Conservation (phyloP, 1,140 invertebrate genomes). For the Drosophila orena region DNA sequence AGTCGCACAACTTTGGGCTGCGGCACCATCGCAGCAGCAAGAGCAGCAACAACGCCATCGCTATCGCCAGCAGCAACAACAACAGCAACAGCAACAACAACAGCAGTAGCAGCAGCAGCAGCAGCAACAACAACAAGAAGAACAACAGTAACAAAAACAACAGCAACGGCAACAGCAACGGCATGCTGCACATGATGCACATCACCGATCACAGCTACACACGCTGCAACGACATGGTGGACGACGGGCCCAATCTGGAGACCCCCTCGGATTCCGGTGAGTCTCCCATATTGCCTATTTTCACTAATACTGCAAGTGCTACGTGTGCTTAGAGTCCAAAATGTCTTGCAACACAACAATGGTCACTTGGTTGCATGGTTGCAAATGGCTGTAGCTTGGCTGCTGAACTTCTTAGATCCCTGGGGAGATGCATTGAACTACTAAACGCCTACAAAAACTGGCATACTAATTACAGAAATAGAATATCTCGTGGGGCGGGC, state of each 20-base stretch:
- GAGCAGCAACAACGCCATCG: background rate
- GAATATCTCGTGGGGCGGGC: constrained; percentile 5
- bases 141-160: background rate
- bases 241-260: constrained; percentile 87
- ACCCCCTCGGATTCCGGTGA: constrained; percentile 95
- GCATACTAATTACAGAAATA: constrained; percentile 6
- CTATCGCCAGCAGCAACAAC: constrained; percentile 1
- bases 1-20: constrained; percentile 16
- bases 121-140: background rate
- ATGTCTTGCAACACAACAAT: too few relatives aligned
- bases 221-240: constrained; percentile 86
- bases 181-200: constrained; percentile 44
- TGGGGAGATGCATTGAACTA: background rate
- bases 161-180: background rate
- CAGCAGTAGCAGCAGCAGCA: background rate
- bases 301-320: too few relatives aligned
- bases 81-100: background rate
- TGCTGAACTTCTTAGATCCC: background rate
- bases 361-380: too few relatives aligned
- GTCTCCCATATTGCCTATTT: constrained; percentile 45
- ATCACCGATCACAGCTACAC: constrained; percentile 90
- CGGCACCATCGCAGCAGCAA: background rate
- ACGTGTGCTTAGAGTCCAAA: too few relatives aligned
- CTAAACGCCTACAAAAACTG: background rate
- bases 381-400: too few relatives aligned